These are phyloP conservation scores for Pelodiscus sinensis DNA, from an alignment of 2,113 vertebrate species.

Conservation along the genomic window DNA sequence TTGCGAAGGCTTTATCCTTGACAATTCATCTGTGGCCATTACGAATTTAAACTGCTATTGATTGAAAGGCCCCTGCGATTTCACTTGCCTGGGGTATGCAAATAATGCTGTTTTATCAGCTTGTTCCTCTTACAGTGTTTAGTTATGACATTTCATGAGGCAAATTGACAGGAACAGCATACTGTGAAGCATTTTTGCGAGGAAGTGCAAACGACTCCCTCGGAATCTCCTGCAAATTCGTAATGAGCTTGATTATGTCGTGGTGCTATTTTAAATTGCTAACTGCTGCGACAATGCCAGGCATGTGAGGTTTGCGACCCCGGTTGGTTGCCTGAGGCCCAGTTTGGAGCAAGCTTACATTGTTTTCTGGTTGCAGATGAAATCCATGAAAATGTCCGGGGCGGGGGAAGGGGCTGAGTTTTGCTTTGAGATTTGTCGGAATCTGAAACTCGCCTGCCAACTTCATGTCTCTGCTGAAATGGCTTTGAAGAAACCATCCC, in stretches of 20 bases:
- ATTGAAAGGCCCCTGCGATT: neutral
- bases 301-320: neutral
- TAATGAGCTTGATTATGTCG: neutral
- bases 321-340: fast-evolving
- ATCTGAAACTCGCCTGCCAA: neutral
- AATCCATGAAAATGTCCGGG: neutral
- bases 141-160: neutral
- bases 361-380: neutral
- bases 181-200: neutral
- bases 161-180: neutral
- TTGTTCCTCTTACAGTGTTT: neutral
- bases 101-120: neutral
- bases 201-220: neutral
- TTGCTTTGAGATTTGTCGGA: neutral
- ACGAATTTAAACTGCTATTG: neutral
- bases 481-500: neutral
- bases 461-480: neutral
- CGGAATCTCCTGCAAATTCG: neutral
- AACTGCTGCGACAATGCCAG: neutral
- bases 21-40: neutral
- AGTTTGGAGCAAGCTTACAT: neutral
- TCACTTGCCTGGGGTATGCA: neutral
- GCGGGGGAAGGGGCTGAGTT: neutral
- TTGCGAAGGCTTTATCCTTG: neutral
- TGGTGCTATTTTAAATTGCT: neutral